Base-by-base conservation (phyloP, 2,888 invertebrate genomes). In the Eupithecia subumbrata region DNA sequence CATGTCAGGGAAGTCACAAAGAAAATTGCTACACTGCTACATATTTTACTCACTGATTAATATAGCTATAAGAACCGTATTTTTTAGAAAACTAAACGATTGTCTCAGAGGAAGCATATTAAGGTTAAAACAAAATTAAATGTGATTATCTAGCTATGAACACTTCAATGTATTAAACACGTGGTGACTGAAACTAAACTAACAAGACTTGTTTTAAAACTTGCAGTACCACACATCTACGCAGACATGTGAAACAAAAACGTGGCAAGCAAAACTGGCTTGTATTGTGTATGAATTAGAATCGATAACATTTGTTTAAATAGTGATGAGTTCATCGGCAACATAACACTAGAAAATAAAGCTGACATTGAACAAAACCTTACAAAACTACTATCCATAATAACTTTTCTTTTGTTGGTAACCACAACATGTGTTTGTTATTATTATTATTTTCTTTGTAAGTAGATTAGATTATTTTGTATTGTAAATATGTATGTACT, bases 151-250 rank as follows among this genome's bases (percentile, higher is more conserved):
- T 7, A 18, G 16, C n/a, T 56, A 60, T 25, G 25, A 60, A 60
- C 60, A 60, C 22, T 5, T 60, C 52, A 56, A 56, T 56, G 60
- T 43, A 71, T 70, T 71, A 76, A 75, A 75, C 80, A 74, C 74
- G 74, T 74, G 78, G 70, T 70, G 25, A 25, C 14, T 25, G 12
- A 25, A 60, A 25, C 25, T 76, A 60, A 68, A 69, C 74, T 75
- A 75, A 78, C 78, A 77, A 69, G 73, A 74, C 69, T 37, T 76
- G 72, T 76, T 77, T 75, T 71, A 79, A 75, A 82, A 80, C 76
- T 75, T 73, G 43, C 70, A 78, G 82, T 80, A 68, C 71, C 63
- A 60, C 48, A 74, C 69, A 34, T 73, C 43, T 75, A 56, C 18
- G 48, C 72, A 71, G 64, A 71, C 74, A 66, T 75, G 73, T 60